phyloP scores from a whole-genome alignment of 2,113 vertebrate genomes.

The Rhagologus leucostigma region DNA sequence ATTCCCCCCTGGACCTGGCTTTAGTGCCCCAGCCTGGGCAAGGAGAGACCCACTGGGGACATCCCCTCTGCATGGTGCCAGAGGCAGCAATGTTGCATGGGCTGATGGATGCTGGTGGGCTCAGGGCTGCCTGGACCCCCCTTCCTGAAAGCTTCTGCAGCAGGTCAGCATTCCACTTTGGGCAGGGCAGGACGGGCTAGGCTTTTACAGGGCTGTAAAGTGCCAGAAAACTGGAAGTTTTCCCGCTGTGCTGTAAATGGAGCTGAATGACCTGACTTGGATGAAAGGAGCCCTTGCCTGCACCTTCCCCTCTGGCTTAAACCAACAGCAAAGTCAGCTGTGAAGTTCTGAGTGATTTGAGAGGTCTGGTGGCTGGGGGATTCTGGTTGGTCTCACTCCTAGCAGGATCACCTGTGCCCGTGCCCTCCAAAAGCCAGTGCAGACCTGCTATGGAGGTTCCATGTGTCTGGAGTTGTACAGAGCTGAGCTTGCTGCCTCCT shows the following conservation, averaged over 20 bases:
- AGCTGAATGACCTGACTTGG: background rate
- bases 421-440: background rate
- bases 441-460: rapidly evolving
- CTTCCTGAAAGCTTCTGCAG: background rate
- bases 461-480: no score
- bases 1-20: background rate
- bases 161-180: rapidly evolving
- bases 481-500: background rate
- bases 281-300: background rate
- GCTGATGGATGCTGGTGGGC: rapidly evolving
- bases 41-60: background rate
- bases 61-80: background rate
- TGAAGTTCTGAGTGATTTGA: background rate
- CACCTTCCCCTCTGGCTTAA: background rate
- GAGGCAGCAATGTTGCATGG: background rate
- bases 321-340: background rate
- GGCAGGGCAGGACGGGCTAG: background rate
- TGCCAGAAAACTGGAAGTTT: background rate
- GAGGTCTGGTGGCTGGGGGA: background rate
- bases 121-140: background rate
- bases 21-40: background rate
- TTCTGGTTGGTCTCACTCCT: background rate
- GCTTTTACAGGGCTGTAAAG: background rate
- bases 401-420: background rate
- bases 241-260: background rate